These are phyloP conservation scores for Lithobates pipiens DNA, from an alignment of 2,797 vertebrate genomes.

Conservation along the genomic window DNA sequence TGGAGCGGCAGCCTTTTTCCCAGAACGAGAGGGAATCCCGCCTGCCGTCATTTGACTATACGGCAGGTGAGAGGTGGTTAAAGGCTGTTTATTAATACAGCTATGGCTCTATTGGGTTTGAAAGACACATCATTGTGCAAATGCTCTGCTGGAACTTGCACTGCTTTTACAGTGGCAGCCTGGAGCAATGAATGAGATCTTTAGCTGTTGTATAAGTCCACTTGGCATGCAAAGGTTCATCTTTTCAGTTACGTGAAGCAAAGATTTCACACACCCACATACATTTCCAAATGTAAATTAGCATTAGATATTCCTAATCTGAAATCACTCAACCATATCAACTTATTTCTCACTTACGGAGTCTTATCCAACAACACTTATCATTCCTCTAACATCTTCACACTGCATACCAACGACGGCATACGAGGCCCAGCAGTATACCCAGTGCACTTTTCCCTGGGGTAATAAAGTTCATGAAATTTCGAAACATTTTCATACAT, in stretches of 20 bases:
- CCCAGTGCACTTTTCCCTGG: conserved; percentile 5
- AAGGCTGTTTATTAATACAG: too few species aligned
- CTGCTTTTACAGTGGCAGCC: too few species aligned
- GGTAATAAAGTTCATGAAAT: conserved; percentile 55
- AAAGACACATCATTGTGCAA: too few species aligned
- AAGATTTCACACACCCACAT: conserved; percentile 24
- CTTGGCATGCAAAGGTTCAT: neutral
- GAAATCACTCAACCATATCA: conserved; percentile 13
- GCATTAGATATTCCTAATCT: conserved; percentile 25
- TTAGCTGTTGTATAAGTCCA: too few species aligned
- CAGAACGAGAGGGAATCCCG: too few species aligned
- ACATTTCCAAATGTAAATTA: conserved; percentile 18
- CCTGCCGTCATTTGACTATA: too few species aligned
- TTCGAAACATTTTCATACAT: conserved; percentile 59
- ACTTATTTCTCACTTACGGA: conserved; percentile 23
- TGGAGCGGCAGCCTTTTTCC: too few species aligned
- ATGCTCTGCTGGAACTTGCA: too few species aligned
- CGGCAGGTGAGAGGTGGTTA: too few species aligned
- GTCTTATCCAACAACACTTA: conserved; percentile 14
- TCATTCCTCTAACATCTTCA: conserved; percentile 3
- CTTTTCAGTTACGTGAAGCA: neutral
- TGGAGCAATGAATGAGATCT: too few species aligned
- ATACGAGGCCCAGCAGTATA: neutral
- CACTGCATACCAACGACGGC: conserved; percentile 46
- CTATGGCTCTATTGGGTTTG: too few species aligned